Evolutionary conservation across 2,113 vertebrate species (phyloP).

Genomic region (Dendrocopos noguchii): DNA sequence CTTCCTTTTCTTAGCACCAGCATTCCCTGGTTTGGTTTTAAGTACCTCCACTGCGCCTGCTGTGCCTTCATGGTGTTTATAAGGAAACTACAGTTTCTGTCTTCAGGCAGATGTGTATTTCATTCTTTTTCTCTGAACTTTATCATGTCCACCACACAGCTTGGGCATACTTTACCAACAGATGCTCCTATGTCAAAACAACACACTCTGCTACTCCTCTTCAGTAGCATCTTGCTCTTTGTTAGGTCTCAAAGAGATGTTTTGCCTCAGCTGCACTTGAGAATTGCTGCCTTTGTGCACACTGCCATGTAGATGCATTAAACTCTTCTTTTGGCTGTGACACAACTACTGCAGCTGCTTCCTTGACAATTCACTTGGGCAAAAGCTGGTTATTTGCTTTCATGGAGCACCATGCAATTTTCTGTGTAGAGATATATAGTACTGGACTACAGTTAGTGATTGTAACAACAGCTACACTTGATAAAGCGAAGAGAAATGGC

Average conservation of each 20-base stretch:
- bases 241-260: neutral
- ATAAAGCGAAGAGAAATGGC: neutral
- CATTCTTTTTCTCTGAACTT: no score
- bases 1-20: neutral
- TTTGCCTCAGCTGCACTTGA: neutral
- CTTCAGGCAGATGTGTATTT: no score
- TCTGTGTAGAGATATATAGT: neutral
- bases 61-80: no score
- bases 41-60: no score
- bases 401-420: neutral
- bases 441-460: neutral
- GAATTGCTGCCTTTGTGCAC: neutral
- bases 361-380: neutral
- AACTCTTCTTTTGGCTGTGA: neutral
- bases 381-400: conserved; percentile 17
- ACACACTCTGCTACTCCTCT: neutral
- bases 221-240: neutral
- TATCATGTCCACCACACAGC: no score
- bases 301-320: neutral
- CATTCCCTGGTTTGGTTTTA: neutral
- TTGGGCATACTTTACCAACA: no score
- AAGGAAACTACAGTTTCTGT: no score
- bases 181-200: neutral
- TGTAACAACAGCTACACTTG: neutral
- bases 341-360: conserved; percentile 13